Evolutionary conservation across 2,113 vertebrate genomes (phyloP).

Genomic region (Oryctolagus cuniculus): mOryCun1.1 NC_091440.1:13237501-13238000

Average conservation of each 20-base stretch:
- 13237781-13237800: not conserved
- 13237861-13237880: not conserved
- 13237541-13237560: not conserved
- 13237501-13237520: not conserved
- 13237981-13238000: not conserved
- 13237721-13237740: not conserved
- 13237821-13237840: not conserved
- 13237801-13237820: not conserved
- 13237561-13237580: not conserved
- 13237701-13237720: not conserved
- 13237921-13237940: not conserved
- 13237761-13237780: too few species aligned
- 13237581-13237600: not conserved
- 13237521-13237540: not conserved
- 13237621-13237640: too few species aligned
- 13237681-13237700: not conserved
- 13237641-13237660: not conserved
- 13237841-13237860: not conserved
- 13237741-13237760: not conserved
- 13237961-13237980: not conserved
- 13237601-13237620: not conserved
- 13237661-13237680: not conserved
- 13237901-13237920: not conserved
- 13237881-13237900: not conserved
- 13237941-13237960: not conserved